phyloP scores from a whole-genome alignment of 2,888 invertebrate species.

The Andrena haemorrhoa region DNA sequence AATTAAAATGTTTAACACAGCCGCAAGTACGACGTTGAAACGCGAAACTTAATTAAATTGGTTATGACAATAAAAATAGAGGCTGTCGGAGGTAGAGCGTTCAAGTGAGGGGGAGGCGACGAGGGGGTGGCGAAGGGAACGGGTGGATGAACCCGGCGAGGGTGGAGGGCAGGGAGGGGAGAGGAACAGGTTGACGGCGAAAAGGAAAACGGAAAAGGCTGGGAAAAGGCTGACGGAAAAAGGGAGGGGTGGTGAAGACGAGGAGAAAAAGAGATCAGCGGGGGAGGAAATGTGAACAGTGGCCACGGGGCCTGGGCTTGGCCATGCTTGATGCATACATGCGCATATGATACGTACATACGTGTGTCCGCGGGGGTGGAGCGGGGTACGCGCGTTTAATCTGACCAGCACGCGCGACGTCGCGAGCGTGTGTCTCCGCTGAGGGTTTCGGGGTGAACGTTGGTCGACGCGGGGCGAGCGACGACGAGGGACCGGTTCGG shows the following conservation, averaged over 20 bases:
- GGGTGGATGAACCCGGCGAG: constrained; percentile 16
- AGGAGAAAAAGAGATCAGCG: constrained; percentile 13
- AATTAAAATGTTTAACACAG: constrained; percentile 77
- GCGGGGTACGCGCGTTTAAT: constrained; percentile 37
- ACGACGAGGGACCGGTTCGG: constrained; percentile 15
- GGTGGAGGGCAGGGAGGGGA: background rate
- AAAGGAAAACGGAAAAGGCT: constrained; percentile 21
- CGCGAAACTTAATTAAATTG: constrained; percentile 77
- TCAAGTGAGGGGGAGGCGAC: background rate
- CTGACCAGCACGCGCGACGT: constrained; percentile 40
- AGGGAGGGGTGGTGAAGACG: constrained; percentile 13
- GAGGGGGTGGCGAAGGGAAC: background rate
- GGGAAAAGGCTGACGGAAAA: constrained; percentile 19
- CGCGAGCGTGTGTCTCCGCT: constrained; percentile 31
- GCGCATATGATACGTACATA: background rate
- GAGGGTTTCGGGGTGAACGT: constrained; percentile 43
- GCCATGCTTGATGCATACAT: constrained; percentile 1
- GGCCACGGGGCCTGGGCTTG: constrained; percentile 28
- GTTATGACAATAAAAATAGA: constrained; percentile 76
- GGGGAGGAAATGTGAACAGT: constrained; percentile 51
- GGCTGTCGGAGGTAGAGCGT: constrained; percentile 43
- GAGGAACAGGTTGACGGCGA: constrained; percentile 32
- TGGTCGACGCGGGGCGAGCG: constrained; percentile 11
- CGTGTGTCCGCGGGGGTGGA: too few species aligned
- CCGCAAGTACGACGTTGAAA: constrained; percentile 74